A percentile compares a stretch with the other conserved stretches of the same genome.
Evolutionary conservation across 1,140 invertebrate species (phyloP).

Genomic region (Microplitis demolitor): DNA sequence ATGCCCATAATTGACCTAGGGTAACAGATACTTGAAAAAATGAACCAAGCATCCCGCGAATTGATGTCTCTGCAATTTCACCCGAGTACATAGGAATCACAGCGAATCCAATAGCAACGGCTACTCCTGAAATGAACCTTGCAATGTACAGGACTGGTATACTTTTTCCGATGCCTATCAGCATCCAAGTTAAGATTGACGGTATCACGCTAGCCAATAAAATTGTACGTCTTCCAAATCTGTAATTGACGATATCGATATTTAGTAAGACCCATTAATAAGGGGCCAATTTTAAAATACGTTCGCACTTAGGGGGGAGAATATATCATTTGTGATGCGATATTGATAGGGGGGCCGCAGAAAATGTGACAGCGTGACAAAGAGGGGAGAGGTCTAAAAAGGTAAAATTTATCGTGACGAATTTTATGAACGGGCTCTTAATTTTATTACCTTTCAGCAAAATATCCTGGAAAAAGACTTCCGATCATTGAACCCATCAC

Average conservation of each 20-base stretch:
- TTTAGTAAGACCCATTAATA: neutral
- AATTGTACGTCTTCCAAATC: slow-evolving; percentile 74
- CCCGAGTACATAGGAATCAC: slow-evolving; percentile 84
- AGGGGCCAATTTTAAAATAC: too few species aligned
- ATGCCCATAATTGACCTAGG: slow-evolving; percentile 77
- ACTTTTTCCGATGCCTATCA: slow-evolving; percentile 65
- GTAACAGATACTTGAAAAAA: slow-evolving; percentile 80
- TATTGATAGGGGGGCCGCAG: too few species aligned
- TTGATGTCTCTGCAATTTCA: slow-evolving; percentile 79
- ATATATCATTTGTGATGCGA: too few species aligned
- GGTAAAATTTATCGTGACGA: too few species aligned
- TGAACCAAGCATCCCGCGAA: slow-evolving; percentile 79
- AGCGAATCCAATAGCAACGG: slow-evolving; percentile 75
- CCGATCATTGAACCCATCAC: slow-evolving; percentile 80
- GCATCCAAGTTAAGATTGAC: slow-evolving; percentile 72
- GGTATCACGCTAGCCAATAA: slow-evolving; percentile 70
- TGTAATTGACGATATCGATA: slow-evolving; percentile 19
- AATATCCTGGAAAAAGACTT: slow-evolving; percentile 49
- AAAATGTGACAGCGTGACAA: too few species aligned
- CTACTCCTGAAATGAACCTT: slow-evolving; percentile 73
- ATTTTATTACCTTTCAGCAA: slow-evolving; percentile 46
- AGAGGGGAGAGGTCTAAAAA: too few species aligned
- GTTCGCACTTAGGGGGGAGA: too few species aligned
- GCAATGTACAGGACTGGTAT: slow-evolving; percentile 66
- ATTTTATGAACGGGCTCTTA: too few species aligned